Conservation (phyloP, 2,888 invertebrate species). For the Trichopoda pennipes region DNA sequence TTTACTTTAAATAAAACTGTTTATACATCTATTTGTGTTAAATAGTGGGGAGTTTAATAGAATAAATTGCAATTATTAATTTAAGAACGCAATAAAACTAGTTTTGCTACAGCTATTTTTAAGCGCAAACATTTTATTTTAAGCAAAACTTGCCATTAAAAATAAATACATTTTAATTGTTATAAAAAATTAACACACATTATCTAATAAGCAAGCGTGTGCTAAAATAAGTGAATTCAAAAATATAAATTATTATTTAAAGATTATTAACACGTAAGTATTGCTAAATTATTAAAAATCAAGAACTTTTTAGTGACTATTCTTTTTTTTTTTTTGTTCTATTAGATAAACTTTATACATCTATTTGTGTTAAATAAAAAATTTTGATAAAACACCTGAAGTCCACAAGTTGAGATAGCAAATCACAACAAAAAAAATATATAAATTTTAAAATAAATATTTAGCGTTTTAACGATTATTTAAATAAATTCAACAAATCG, state of each 20-base stretch:
- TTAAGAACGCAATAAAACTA: conserved; percentile 26
- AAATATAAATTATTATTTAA: background rate
- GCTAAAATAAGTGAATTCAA: background rate
- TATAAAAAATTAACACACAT: conserved; percentile 50
- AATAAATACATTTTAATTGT: conserved; percentile 1
- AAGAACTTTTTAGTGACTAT: background rate
- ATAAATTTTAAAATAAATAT: too few relatives aligned
- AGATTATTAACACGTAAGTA: background rate
- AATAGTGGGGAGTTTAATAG: background rate
- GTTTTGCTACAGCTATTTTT: conserved; percentile 31
- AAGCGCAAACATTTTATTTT: conserved; percentile 52
- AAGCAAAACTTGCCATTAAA: conserved; percentile 31
- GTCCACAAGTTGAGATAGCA: too few relatives aligned
- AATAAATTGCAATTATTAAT: conserved; percentile 24
- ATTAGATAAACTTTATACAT: too few relatives aligned
- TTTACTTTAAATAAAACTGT: background rate
- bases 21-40: background rate
- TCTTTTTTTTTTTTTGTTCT: too few relatives aligned
- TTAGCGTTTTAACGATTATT: too few relatives aligned
- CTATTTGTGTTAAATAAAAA: too few relatives aligned
- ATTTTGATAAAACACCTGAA: too few relatives aligned
- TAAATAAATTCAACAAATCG: too few relatives aligned
- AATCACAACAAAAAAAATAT: too few relatives aligned
- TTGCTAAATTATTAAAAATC: background rate
- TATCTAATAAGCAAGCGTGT: conserved; percentile 31